Percentiles rank a stretch among this genome's conserved stretches.
Evolutionary conservation across 92 coral and sea anemone species (phyloP).

Genomic region (Virgularia gustaviana): DNA sequence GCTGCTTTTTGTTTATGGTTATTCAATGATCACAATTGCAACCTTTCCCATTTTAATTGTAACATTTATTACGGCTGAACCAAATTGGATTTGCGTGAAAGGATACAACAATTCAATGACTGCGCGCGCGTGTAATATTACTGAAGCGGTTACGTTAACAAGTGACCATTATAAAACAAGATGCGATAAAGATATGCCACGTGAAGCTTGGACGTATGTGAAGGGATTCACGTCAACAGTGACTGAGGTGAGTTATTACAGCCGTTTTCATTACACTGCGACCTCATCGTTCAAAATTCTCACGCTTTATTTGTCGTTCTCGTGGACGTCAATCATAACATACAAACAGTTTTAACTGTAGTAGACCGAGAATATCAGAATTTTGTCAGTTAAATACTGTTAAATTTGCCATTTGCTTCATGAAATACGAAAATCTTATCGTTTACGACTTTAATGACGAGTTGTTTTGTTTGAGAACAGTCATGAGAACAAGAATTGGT

Average conservation of each 20-base stretch:
- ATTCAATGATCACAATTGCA: slow-evolving; percentile 10
- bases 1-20: slow-evolving; percentile 56
- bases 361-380: too few relatives aligned
- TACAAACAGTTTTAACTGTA: too few relatives aligned
- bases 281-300: too few relatives aligned
- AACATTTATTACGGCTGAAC: slow-evolving; percentile 70
- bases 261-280: too few relatives aligned
- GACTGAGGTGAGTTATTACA: slow-evolving; percentile 60
- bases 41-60: slow-evolving; percentile 54
- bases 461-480: too few relatives aligned
- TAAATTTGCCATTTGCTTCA: too few relatives aligned
- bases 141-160: slow-evolving; percentile 38
- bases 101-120: slow-evolving; percentile 60
- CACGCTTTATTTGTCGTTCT: too few relatives aligned
- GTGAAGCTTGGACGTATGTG: slow-evolving; percentile 64
- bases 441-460: too few relatives aligned
- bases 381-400: too few relatives aligned
- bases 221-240: slow-evolving; percentile 63
- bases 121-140: slow-evolving; percentile 57
- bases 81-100: slow-evolving; percentile 68
- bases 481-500: too few relatives aligned
- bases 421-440: too few relatives aligned
- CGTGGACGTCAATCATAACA: too few relatives aligned
- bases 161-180: slow-evolving; percentile 54
- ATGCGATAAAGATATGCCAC: slow-evolving; percentile 63